A percentile compares a stretch with the other conserved stretches of the same genome.
These are phyloP conservation scores for Proisotoma minuta DNA, from an alignment of 2,888 invertebrate genomes.

Conservation along the genomic window DNA sequence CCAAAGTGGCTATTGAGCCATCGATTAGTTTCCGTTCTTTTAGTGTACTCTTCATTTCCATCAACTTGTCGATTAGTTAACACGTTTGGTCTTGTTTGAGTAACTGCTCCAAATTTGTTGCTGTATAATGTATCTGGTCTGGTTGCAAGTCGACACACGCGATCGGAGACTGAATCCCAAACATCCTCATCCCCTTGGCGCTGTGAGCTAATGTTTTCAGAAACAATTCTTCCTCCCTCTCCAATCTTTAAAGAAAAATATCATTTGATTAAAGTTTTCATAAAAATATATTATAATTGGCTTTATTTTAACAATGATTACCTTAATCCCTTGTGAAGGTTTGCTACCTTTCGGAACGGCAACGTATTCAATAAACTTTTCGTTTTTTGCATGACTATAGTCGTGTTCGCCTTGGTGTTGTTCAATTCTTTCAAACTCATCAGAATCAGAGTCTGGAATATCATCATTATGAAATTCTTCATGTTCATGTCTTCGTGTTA, in stretches of 20 bases:
- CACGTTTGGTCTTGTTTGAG: slow-evolving; percentile 56
- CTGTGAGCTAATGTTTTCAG: slow-evolving; percentile 76
- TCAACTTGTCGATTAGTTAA: slow-evolving; percentile 75
- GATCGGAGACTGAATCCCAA: slow-evolving; percentile 73
- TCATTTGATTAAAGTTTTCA: neutral
- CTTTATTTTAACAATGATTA: slow-evolving; percentile 21
- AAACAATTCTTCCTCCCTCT: slow-evolving; percentile 74
- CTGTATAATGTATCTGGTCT: slow-evolving; percentile 22
- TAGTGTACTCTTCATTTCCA: slow-evolving; percentile 81
- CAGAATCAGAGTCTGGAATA: slow-evolving; percentile 61
- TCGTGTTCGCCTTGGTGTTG: slow-evolving; percentile 48
- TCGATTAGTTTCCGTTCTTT: slow-evolving; percentile 83
- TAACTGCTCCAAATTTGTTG: slow-evolving; percentile 22
- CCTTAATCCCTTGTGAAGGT: slow-evolving; percentile 71
- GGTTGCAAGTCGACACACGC: slow-evolving; percentile 56
- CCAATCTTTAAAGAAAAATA: slow-evolving; percentile 53
- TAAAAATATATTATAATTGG: neutral
- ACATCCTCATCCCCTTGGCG: slow-evolving; percentile 62
- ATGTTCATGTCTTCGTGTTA: slow-evolving; percentile 68
- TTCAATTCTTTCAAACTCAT: slow-evolving; percentile 60
- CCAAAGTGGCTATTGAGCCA: slow-evolving; percentile 90
- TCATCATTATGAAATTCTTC: slow-evolving; percentile 76
- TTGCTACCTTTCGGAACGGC: slow-evolving; percentile 48
- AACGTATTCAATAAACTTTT: slow-evolving; percentile 72
- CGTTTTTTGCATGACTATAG: slow-evolving; percentile 69